These are phyloP conservation scores for Acleris cristana DNA, from an alignment of 2,888 invertebrate genomes.

Conservation along the genomic window DNA sequence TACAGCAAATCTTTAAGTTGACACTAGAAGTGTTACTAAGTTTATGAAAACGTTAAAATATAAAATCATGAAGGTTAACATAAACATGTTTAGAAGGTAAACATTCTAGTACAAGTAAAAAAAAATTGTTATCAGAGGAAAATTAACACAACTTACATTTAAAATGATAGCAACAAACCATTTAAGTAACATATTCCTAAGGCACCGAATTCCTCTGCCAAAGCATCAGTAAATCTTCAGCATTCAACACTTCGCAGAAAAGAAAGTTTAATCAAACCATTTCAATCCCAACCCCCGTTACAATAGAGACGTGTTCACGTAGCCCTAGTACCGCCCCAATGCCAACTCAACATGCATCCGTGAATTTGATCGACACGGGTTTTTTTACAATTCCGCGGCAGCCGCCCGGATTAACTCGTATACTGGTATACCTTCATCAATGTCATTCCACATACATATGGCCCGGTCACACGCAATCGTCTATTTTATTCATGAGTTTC, in stretches of 20 bases:
- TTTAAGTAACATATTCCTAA: background rate
- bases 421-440: conserved; percentile 44
- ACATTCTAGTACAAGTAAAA: too few species aligned
- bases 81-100: too few species aligned
- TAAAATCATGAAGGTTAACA: too few species aligned
- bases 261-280: background rate
- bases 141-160: too few species aligned
- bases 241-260: background rate
- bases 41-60: too few species aligned
- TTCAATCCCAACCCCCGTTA: background rate
- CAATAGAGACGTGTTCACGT: background rate
- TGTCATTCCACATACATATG: conserved; percentile 46
- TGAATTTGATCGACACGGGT: conserved; percentile 48
- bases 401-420: conserved; percentile 46
- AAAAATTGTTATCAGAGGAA: too few species aligned
- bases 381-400: conserved; percentile 43
- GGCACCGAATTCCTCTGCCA: background rate
- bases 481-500: conserved; percentile 41
- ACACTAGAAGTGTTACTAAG: too few species aligned
- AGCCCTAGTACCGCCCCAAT: background rate
- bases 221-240: background rate
- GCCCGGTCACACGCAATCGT: conserved; percentile 44
- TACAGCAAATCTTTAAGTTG: too few species aligned
- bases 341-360: conserved; percentile 6
- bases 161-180: too few species aligned